A percentile compares a stretch with the other conserved stretches of the same genome.
Conservation (phyloP, 2,888 invertebrate species). For the Calameuta filiformis region DNA sequence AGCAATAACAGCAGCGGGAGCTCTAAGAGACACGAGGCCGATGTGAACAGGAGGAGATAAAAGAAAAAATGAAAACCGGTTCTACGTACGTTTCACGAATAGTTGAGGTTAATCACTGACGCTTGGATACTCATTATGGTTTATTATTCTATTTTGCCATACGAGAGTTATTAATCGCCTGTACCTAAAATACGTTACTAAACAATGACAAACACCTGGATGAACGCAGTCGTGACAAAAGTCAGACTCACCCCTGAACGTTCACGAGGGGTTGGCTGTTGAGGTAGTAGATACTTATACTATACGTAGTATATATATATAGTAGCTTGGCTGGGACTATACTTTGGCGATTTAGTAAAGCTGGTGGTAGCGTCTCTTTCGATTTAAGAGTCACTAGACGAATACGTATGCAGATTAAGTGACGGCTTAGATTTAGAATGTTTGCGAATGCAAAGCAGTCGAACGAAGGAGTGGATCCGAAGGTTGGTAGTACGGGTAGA, state of each 20-base stretch:
- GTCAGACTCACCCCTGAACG: neutral
- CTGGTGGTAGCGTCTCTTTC: neutral
- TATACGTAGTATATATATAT: neutral
- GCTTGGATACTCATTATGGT: neutral
- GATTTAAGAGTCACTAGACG: neutral
- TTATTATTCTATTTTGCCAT: neutral
- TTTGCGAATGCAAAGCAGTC: conserved; percentile 32
- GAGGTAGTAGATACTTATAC: neutral
- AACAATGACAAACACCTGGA: neutral
- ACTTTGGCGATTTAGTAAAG: neutral
- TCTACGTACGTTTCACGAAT: conserved; percentile 40
- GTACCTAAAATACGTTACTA: neutral
- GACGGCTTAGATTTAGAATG: conserved; percentile 12
- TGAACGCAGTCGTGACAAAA: neutral
- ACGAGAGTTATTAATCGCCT: neutral
- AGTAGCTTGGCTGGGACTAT: neutral
- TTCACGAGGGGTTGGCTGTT: neutral
- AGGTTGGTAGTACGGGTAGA: conserved; percentile 25
- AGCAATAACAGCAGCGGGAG: conserved; percentile 22
- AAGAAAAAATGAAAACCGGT: conserved; percentile 42
- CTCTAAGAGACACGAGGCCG: conserved; percentile 26
- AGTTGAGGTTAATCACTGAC: conserved; percentile 25
- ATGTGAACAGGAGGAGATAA: conserved; percentile 22
- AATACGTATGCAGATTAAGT: conserved; percentile 15
- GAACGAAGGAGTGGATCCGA: conserved; percentile 15